Evolutionary conservation across 2,888 invertebrate genomes (phyloP).

Genomic region (Coecobrya sp.): DNA sequence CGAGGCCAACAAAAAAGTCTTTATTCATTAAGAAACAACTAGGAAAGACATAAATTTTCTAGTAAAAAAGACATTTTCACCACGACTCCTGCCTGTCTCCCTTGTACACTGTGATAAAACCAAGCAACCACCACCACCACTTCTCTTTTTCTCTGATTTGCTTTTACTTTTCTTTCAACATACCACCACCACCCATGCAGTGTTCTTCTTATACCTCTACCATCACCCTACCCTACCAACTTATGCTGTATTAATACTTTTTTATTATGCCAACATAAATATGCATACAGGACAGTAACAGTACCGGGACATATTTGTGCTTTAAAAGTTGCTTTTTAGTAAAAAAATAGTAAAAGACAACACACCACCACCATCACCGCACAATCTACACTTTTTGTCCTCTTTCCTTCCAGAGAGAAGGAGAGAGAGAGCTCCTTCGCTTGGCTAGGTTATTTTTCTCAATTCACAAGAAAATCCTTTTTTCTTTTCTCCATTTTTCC

Average conservation of each 20-base stretch:
- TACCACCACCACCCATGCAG: neutral
- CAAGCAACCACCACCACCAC: neutral
- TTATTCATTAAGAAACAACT: slow-evolving; percentile 84
- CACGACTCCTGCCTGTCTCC: slow-evolving; percentile 51
- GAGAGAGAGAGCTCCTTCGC: neutral
- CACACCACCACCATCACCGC: slow-evolving; percentile 7
- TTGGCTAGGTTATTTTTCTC: slow-evolving; percentile 61
- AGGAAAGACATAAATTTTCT: slow-evolving; percentile 83
- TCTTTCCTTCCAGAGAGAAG: neutral
- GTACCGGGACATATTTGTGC: slow-evolving; percentile 10
- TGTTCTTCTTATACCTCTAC: neutral
- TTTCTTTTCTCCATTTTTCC: neutral
- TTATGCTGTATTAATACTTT: slow-evolving; percentile 11
- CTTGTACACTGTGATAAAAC: neutral
- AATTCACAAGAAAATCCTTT: slow-evolving; percentile 58
- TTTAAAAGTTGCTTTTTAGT: slow-evolving; percentile 32
- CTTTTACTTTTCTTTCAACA: slow-evolving; percentile 13
- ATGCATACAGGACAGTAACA: neutral
- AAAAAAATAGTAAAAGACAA: slow-evolving; percentile 13
- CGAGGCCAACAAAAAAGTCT: slow-evolving; percentile 68
- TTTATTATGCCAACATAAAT: slow-evolving; percentile 44
- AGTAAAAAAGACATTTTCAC: slow-evolving; percentile 83
- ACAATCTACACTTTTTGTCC: slow-evolving; percentile 25
- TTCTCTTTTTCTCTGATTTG: slow-evolving; percentile 37
- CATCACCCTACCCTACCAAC: slow-evolving; percentile 1